Evolutionary conservation across 2,888 invertebrate species (phyloP).

Genomic region (Onthophagus sagittarius): DNA sequence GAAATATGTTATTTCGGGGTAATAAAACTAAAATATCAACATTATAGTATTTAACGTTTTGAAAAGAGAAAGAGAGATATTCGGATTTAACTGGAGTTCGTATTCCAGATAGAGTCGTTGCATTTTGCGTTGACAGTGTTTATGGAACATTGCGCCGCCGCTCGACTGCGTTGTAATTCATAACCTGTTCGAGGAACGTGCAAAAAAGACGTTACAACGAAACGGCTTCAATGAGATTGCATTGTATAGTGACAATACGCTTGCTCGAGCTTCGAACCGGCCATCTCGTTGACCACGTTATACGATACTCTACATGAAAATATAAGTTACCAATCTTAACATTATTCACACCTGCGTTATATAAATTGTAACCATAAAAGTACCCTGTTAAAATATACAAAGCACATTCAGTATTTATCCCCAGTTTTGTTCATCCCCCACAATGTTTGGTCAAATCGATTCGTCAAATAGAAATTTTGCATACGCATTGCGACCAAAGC

Average conservation of each 20-base stretch:
- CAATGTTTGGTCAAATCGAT: conserved; percentile 25
- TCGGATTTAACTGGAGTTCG: background rate
- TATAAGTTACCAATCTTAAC: background rate
- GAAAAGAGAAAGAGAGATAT: too few species aligned
- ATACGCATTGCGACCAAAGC: conserved; percentile 36
- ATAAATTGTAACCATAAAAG: background rate
- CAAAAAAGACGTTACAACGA: background rate
- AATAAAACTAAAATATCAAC: too few species aligned
- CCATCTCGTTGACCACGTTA: background rate
- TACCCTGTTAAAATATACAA: background rate
- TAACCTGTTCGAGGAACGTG: background rate
- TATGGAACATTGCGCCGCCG: background rate
- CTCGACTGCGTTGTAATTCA: background rate
- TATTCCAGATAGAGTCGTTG: background rate
- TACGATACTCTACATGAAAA: background rate
- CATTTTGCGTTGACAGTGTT: background rate
- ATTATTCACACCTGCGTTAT: background rate
- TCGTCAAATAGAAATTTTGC: conserved; percentile 36
- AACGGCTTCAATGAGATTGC: background rate
- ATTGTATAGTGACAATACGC: background rate
- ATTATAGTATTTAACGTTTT: too few species aligned
- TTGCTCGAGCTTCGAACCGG: background rate
- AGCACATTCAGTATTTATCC: background rate
- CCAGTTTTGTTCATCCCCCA: background rate
- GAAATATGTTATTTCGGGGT: too few species aligned